phyloP scores from a whole-genome alignment of 2,888 invertebrate species.

The Heliothis peltigera region DNA sequence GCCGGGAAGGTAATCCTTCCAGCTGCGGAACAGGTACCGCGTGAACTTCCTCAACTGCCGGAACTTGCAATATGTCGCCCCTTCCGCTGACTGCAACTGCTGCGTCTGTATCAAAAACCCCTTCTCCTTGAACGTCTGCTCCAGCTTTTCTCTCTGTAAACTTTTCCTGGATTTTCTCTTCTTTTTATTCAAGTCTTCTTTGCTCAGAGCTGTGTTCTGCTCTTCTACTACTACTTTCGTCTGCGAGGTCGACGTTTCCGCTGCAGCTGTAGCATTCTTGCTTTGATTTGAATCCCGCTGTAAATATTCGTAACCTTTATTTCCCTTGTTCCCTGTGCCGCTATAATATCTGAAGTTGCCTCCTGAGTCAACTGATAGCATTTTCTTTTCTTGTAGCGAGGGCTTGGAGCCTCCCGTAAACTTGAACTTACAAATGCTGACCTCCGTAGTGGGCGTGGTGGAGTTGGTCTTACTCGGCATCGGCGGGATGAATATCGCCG shows the following conservation, averaged over 20 bases:
- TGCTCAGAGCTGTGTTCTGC: constrained; percentile 59
- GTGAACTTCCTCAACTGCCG: constrained; percentile 97
- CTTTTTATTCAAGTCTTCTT: constrained; percentile 86
- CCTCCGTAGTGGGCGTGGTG: constrained; percentile 94
- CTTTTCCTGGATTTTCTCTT: constrained; percentile 95
- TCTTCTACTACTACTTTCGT: constrained; percentile 54
- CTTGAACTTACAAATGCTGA: constrained; percentile 97
- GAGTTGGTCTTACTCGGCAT: constrained; percentile 93
- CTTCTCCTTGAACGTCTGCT: constrained; percentile 97
- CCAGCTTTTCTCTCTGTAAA: constrained; percentile 95
- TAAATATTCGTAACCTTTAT: constrained; percentile 95
- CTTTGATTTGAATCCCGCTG: constrained; percentile 92
- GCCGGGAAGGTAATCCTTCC: constrained; percentile 97
- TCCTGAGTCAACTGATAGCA: constrained; percentile 96
- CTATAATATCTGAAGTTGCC: constrained; percentile 97
- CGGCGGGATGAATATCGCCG: constrained; percentile 96
- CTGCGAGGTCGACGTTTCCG: constrained; percentile 68
- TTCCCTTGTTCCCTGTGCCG: constrained; percentile 95
- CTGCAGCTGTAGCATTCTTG: constrained; percentile 66
- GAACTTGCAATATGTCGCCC: constrained; percentile 98
- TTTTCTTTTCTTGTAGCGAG: constrained; percentile 96
- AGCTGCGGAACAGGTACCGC: constrained; percentile 96
- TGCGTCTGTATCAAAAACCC: constrained; percentile 98
- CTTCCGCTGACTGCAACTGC: constrained; percentile 97
- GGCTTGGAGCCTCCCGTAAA: constrained; percentile 97